A percentile compares a stretch with the other conserved stretches of the same genome.
phyloP scores from a whole-genome alignment of 2,797 vertebrate genomes.

The Acanthurus leucopareius region DNA sequence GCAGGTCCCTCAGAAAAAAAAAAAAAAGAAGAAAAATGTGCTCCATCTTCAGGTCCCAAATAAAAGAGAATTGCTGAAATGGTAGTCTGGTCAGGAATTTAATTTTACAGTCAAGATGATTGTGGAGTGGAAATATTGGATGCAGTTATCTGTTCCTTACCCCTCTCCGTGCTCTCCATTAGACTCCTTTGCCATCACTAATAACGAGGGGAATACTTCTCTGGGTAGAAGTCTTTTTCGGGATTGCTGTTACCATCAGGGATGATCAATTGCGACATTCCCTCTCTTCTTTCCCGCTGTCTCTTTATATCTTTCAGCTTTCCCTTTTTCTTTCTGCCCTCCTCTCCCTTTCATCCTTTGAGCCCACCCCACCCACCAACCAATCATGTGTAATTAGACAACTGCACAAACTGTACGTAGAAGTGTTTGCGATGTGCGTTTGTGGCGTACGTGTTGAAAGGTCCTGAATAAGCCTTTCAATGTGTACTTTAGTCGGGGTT shows the following conservation, averaged over 20 bases:
- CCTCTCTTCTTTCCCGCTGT: conserved; percentile 41
- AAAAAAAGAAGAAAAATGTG: conserved; percentile 50
- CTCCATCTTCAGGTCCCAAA: conserved; percentile 48
- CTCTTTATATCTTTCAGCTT: conserved; percentile 60
- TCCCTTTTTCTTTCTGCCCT: conserved; percentile 30
- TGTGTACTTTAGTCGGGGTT: conserved; percentile 64
- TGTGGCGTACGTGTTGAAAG: conserved; percentile 65
- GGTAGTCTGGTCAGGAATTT: conserved; percentile 50
- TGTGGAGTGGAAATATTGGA: conserved; percentile 60
- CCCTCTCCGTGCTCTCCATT: conserved; percentile 37
- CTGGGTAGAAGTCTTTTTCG: conserved; percentile 21
- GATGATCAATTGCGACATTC: conserved; percentile 52
- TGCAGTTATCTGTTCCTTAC: conserved; percentile 54
- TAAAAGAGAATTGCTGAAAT: conserved; percentile 45
- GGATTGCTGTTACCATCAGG: conserved; percentile 26
- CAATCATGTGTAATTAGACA: conserved; percentile 82
- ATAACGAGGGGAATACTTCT: conserved; percentile 54
- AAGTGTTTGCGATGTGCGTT: conserved; percentile 65
- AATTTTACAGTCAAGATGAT: conserved; percentile 65
- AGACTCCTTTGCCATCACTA: conserved; percentile 43
- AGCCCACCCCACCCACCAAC: conserved; percentile 23
- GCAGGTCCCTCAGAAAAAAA: conserved; percentile 40
- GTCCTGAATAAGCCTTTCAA: conserved; percentile 51
- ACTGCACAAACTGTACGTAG: conserved; percentile 71
- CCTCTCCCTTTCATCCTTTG: conserved; percentile 53